phyloP scores from a whole-genome alignment of 2,888 invertebrate species.

The Digitonthophagus gazella region DNA sequence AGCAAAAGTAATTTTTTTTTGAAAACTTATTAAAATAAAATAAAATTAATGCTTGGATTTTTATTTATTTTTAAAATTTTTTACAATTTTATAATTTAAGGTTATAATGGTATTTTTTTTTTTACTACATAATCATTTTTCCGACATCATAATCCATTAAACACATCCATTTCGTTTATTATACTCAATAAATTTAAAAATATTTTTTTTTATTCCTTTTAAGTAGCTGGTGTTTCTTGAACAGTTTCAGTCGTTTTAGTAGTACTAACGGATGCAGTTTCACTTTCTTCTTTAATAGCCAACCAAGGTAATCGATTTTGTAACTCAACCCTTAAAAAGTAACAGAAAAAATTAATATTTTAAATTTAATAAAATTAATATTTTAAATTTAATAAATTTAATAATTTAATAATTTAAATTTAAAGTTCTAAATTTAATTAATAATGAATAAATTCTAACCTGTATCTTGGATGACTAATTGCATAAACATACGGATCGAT shows the following conservation, averaged over 20 bases:
- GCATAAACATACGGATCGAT: conserved; percentile 90
- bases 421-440: not conserved
- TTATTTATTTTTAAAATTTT: no score
- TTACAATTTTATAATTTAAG: no score
- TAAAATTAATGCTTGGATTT: not conserved
- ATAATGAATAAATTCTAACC: conserved; percentile 52
- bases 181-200: not conserved
- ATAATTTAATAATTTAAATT: no score
- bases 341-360: no score
- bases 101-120: no score
- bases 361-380: conserved; percentile 5
- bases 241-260: conserved; percentile 47
- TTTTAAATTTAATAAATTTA: not conserved
- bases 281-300: conserved; percentile 64
- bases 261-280: conserved; percentile 60
- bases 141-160: not conserved
- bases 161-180: not conserved
- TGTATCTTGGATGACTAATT: conserved; percentile 85
- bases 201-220: not conserved
- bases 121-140: not conserved
- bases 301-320: conserved; percentile 80
- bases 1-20: no score
- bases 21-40: no score
- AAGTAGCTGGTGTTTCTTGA: conserved; percentile 5
- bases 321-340: conserved; percentile 65